These are phyloP conservation scores for Brachionus plicatilis DNA, from an alignment of 1,140 invertebrate species.

Conservation along the genomic window DNA sequence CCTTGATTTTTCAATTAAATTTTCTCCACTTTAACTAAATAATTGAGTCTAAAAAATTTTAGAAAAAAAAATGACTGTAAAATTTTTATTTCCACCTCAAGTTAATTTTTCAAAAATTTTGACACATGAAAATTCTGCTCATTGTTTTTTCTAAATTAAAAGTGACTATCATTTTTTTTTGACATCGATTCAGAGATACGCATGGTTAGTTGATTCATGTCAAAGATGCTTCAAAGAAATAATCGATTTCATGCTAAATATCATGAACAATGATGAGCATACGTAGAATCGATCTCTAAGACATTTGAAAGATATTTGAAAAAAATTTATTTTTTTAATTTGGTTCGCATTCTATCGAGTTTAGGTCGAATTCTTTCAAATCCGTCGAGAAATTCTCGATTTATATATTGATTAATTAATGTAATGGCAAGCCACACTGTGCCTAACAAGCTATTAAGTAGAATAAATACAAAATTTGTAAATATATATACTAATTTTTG, in stretches of 20 bases:
- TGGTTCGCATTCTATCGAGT: background rate
- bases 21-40: too few relatives aligned
- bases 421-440: background rate
- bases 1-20: too few relatives aligned
- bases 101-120: background rate
- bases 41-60: too few relatives aligned
- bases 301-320: background rate
- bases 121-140: background rate
- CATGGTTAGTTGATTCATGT: background rate
- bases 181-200: background rate
- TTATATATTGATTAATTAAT: background rate
- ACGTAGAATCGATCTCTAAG: background rate
- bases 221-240: background rate
- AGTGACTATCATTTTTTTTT: background rate
- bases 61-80: too few relatives aligned
- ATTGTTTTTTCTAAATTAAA: background rate
- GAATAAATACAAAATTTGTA: background rate
- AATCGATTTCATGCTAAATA: background rate
- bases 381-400: background rate
- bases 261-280: background rate
- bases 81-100: background rate
- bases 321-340: background rate
- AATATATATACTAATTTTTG: slow-evolving; percentile 26
- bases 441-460: background rate
- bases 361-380: background rate